Percentiles rank a stretch among this genome's conserved stretches.
Conservation (phyloP, 2,888 invertebrate species). For the Branchellion lobata region DNA sequence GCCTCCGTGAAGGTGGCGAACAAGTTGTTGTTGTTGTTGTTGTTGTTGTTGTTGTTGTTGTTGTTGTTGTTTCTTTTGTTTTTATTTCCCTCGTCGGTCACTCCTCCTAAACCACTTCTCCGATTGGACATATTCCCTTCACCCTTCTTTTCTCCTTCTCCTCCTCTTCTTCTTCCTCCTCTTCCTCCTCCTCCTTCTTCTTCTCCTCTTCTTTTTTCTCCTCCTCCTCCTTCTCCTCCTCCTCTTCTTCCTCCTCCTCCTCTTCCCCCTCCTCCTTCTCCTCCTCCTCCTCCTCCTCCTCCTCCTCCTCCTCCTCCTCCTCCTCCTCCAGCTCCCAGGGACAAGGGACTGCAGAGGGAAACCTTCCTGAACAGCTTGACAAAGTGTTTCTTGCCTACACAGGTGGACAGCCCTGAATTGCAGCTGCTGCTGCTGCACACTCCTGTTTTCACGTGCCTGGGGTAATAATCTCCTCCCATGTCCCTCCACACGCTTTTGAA, state of each 20-base stretch:
- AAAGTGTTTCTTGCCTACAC: conserved; percentile 16
- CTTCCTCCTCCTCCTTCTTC: too few relatives aligned
- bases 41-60: too few relatives aligned
- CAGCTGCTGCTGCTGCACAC: background rate
- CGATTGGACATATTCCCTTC: too few relatives aligned
- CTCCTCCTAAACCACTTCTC: too few relatives aligned
- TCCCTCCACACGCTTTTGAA: background rate
- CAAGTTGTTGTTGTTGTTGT: too few relatives aligned
- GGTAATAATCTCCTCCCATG: conserved; percentile 7
- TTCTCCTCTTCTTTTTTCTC: background rate
- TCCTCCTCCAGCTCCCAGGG: background rate
- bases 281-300: background rate
- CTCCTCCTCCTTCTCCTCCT: background rate
- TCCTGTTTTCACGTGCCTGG: conserved; percentile 5
- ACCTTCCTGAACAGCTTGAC: conserved; percentile 18
- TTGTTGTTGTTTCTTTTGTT: too few relatives aligned
- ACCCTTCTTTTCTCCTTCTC: too few relatives aligned
- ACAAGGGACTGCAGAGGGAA: background rate
- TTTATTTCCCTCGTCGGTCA: too few relatives aligned
- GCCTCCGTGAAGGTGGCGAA: conserved; percentile 24
- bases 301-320: background rate
- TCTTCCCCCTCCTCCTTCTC: conserved; percentile 1
- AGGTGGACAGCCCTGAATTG: background rate
- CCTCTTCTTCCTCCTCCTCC: background rate
- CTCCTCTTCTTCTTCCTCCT: too few relatives aligned